Conservation (phyloP, 2,113 vertebrate genomes). For the Xenotilapia longispinis region DNA sequence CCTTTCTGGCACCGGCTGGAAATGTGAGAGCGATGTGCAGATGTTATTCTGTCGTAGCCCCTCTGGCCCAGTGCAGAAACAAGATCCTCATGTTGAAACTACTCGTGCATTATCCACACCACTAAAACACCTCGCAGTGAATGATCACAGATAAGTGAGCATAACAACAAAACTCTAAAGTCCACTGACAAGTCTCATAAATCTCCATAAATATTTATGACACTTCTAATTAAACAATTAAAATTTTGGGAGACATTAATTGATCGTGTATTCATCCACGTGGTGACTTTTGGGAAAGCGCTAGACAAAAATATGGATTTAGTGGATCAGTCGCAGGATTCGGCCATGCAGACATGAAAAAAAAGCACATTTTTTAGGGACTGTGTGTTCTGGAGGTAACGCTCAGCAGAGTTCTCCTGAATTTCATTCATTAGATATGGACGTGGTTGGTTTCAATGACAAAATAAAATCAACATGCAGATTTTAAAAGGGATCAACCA, state of each 20-base stretch:
- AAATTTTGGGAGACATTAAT: neutral
- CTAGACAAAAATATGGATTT: neutral
- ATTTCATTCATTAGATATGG: neutral
- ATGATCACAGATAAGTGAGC: neutral
- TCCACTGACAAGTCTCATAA: neutral
- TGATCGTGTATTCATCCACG: rapidly evolving
- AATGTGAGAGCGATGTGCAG: neutral
- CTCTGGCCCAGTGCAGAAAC: rapidly evolving
- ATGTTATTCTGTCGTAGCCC: neutral
- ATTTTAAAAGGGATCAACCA: neutral
- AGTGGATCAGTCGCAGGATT: neutral
- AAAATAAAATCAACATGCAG: neutral
- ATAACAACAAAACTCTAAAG: neutral
- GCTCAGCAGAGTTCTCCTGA: rapidly evolving
- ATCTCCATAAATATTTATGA: neutral
- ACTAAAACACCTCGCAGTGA: rapidly evolving
- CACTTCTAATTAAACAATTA: neutral
- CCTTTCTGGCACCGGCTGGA: neutral
- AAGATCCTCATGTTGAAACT: neutral
- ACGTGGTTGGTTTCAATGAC: rapidly evolving
- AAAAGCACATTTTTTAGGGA: neutral
- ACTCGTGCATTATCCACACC: neutral
- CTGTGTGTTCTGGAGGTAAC: rapidly evolving
- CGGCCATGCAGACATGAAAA: neutral
- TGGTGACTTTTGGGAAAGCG: neutral